phyloP scores from a whole-genome alignment of 2,888 invertebrate species.

The Drosophila mimica region DNA sequence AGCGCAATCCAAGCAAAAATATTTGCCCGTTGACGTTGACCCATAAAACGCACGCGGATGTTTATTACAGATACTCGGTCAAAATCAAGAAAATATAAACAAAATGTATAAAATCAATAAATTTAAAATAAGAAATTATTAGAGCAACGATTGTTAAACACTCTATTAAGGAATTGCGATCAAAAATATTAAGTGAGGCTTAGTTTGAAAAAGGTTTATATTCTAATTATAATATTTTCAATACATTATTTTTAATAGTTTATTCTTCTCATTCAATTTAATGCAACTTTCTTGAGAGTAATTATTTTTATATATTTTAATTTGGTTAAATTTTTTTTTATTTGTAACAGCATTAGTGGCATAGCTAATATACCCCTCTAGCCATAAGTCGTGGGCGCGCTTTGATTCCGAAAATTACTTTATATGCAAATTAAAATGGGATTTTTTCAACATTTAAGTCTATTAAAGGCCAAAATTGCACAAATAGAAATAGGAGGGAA shows the following conservation, averaged over 20 bases:
- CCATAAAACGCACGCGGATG: conserved; percentile 72
- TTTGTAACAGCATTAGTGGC: conserved; percentile 15
- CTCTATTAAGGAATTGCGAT: conserved; percentile 3
- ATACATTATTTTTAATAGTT: no score
- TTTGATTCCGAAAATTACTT: conserved; percentile 41
- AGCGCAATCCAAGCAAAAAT: conserved; percentile 61
- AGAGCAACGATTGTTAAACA: conserved; percentile 7
- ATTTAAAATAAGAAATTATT: background rate
- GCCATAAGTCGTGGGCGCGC: no score
- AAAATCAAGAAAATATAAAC: conserved; percentile 31
- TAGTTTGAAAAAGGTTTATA: background rate
- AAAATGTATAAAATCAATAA: conserved; percentile 35
- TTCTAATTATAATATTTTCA: background rate
- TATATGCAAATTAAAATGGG: conserved; percentile 64
- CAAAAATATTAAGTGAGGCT: background rate
- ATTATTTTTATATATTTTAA: background rate
- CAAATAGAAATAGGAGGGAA: conserved; percentile 37
- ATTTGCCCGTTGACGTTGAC: conserved; percentile 61
- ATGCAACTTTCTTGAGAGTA: background rate
- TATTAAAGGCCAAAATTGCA: conserved; percentile 59
- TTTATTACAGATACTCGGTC: conserved; percentile 25
- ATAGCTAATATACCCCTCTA: conserved; percentile 6
- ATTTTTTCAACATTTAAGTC: conserved; percentile 31
- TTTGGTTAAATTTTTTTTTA: conserved; percentile 22
- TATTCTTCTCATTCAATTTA: background rate